A percentile compares a stretch with the other conserved stretches of the same genome.
Conservation (phyloP, 2,113 vertebrate genomes). For the Odontesthes bonariensis region DNA sequence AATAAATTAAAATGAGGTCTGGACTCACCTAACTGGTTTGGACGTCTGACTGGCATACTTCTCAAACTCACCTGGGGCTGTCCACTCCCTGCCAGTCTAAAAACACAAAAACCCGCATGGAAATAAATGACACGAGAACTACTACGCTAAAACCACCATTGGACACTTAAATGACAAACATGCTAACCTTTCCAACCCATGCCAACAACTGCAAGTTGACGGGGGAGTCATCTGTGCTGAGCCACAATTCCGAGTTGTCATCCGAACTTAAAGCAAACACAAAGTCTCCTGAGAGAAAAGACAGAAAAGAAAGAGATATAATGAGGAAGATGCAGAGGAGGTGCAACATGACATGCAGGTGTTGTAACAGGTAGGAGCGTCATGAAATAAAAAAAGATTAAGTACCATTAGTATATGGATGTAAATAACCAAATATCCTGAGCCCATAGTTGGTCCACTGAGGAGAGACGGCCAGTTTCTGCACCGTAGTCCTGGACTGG, state of each 20-base stretch:
- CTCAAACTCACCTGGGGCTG: slow-evolving; percentile 92
- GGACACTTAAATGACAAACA: neutral
- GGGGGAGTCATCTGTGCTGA: slow-evolving; percentile 88
- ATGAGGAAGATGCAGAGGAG: neutral
- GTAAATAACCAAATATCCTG: slow-evolving; percentile 94
- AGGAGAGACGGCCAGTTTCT: slow-evolving; percentile 90
- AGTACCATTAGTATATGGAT: slow-evolving; percentile 87
- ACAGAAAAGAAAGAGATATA: neutral
- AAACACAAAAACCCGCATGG: slow-evolving; percentile 10
- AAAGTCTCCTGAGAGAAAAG: slow-evolving; percentile 84
- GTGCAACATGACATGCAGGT: neutral
- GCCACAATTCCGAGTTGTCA: slow-evolving; percentile 97
- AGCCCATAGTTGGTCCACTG: slow-evolving; percentile 94
- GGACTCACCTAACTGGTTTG: slow-evolving; percentile 86
- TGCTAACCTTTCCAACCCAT: slow-evolving; percentile 90
- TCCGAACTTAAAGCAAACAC: slow-evolving; percentile 93
- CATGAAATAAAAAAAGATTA: neutral
- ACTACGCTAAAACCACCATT: neutral
- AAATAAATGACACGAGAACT: neutral
- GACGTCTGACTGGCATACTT: slow-evolving; percentile 93
- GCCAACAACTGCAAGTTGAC: slow-evolving; percentile 85
- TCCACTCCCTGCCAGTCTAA: slow-evolving; percentile 93
- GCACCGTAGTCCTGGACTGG: slow-evolving; percentile 88
- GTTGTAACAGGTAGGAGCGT: neutral
- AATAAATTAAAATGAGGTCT: neutral